Conservation (phyloP, 2,797 vertebrate species). For the Crocodylus rhombifer region DNA sequence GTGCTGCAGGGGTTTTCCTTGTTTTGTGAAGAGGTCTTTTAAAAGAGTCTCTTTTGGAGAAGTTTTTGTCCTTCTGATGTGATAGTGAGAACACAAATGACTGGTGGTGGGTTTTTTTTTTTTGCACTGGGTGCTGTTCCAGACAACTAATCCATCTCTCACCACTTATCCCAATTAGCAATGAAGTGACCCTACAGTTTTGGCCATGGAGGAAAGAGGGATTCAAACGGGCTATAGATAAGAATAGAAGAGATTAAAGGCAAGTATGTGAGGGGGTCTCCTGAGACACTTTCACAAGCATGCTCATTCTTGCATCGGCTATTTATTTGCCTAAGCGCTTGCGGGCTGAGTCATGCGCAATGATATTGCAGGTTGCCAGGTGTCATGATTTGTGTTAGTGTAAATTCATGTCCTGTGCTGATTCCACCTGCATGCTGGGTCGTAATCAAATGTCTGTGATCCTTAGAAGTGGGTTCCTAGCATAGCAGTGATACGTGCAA, state of each 20-base stretch:
- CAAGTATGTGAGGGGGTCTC: not conserved
- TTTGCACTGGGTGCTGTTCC: not conserved
- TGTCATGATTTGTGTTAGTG: not conserved
- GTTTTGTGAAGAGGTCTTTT: not conserved
- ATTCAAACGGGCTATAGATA: not conserved
- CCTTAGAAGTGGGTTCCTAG: too few species aligned
- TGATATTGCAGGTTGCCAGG: not conserved
- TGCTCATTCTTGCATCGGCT: not conserved
- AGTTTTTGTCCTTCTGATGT: not conserved
- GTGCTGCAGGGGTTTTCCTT: not conserved
- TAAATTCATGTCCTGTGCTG: fast-evolving
- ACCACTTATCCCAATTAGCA: not conserved
- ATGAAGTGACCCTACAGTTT: not conserved
- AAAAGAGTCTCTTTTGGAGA: not conserved
- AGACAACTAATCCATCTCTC: not conserved
- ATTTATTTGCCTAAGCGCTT: not conserved
- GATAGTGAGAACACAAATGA: fast-evolving
- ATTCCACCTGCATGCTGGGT: not conserved
- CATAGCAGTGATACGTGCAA: too few species aligned
- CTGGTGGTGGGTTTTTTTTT: not conserved
- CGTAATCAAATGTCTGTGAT: not conserved
- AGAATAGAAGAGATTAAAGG: not conserved
- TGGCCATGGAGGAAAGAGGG: not conserved
- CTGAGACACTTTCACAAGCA: not conserved
- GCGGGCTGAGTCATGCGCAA: not conserved